Percentiles rank a stretch among this genome's conserved stretches.
These are phyloP conservation scores for Tinamus major DNA, from an alignment of 2,797 vertebrate genomes.

Conservation along the genomic window DNA sequence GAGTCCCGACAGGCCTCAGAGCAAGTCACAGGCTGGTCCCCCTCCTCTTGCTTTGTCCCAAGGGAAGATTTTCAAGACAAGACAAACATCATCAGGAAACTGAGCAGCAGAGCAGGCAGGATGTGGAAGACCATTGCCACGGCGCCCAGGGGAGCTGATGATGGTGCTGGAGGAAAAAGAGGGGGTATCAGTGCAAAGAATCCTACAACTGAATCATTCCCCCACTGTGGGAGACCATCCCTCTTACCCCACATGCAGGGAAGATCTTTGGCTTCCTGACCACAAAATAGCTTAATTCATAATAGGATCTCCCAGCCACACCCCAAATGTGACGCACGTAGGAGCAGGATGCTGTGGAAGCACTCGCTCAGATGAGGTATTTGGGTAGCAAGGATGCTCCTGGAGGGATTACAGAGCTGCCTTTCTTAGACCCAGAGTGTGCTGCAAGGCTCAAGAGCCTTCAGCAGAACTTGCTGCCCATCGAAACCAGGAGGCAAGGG, in stretches of 20 bases:
- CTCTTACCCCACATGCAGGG: neutral
- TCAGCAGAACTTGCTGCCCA: neutral
- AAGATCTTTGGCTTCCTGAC: neutral
- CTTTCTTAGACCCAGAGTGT: neutral
- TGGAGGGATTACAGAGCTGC: neutral
- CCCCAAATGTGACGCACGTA: neutral
- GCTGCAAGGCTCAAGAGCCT: neutral
- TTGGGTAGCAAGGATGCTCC: neutral
- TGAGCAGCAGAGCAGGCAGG: neutral
- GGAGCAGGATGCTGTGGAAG: neutral
- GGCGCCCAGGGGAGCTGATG: neutral
- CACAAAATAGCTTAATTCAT: neutral
- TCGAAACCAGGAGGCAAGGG: rapidly evolving
- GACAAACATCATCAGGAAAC: neutral
- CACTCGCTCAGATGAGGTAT: rapidly evolving
- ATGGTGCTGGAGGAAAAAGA: neutral
- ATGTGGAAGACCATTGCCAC: neutral
- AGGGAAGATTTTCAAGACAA: conserved; percentile 16
- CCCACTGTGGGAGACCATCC: neutral
- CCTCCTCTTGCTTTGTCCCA: neutral
- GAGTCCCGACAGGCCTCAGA: neutral
- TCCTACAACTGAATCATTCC: rapidly evolving
- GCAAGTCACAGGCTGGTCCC: neutral
- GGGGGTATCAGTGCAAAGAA: neutral
- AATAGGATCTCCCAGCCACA: neutral